These are phyloP conservation scores for Myotis davidii DNA, from an alignment of 2,113 vertebrate genomes.

Conservation along the genomic window DNA sequence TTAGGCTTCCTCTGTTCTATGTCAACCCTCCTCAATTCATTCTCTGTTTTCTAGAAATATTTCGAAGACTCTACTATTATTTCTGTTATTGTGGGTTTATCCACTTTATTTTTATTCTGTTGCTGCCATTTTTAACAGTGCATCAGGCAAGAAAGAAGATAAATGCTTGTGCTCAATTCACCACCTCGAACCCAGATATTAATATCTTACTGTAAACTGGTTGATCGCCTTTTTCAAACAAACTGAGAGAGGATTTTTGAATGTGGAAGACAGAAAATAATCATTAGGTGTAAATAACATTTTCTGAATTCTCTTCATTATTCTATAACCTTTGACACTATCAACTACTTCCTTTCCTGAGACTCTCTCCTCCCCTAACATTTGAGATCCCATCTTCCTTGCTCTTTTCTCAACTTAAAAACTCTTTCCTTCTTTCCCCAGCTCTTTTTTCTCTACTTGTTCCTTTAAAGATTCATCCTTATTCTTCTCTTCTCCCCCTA, in stretches of 20 bases:
- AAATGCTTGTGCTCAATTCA: background rate
- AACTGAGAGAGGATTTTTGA: background rate
- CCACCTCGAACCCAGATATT: background rate
- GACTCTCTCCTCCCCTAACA: background rate
- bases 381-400: background rate
- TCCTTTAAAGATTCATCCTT: background rate
- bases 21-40: background rate
- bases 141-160: background rate
- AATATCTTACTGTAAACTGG: background rate
- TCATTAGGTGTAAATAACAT: background rate
- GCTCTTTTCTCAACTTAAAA: constrained; percentile 5
- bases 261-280: constrained; percentile 19
- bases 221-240: background rate
- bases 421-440: background rate
- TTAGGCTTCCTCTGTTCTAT: background rate
- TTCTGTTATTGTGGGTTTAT: background rate
- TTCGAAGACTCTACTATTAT: background rate
- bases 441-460: background rate
- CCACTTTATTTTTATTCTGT: background rate
- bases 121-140: background rate
- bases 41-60: background rate
- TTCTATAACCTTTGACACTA: background rate
- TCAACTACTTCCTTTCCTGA: too few species aligned
- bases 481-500: background rate
- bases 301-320: background rate